Percentiles rank a stretch among this genome's conserved stretches.
These are phyloP conservation scores for Ditylenchus weischeri DNA, from an alignment of 2,888 invertebrate species.

Conservation along the genomic window DNA sequence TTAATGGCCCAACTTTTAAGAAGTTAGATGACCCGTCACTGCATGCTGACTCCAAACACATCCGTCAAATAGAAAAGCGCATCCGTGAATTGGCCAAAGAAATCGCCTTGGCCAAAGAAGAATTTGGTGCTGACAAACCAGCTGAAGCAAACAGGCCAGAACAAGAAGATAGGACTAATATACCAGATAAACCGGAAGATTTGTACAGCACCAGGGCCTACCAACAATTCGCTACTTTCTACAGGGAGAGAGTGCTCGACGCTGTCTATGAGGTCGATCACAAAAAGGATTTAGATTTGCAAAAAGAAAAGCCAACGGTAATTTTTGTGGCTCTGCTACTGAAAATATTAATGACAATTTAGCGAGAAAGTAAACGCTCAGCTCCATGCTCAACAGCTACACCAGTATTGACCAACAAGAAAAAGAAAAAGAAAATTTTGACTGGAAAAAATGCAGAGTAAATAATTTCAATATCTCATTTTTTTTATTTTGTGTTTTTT, in stretches of 20 bases:
- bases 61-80: conserved; percentile 1
- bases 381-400: no score
- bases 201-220: background rate
- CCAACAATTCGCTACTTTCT: conserved; percentile 6
- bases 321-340: no score
- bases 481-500: no score
- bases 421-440: no score
- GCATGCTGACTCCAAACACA: background rate
- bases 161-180: background rate
- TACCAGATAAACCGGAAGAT: background rate
- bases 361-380: no score
- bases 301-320: no score
- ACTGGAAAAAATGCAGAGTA: no score
- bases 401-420: no score
- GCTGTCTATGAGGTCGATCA: background rate
- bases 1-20: background rate
- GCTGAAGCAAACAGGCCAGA: background rate
- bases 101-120: background rate
- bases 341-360: no score
- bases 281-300: no score
- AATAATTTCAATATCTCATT: no score
- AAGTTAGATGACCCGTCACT: conserved; percentile 1
- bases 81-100: background rate
- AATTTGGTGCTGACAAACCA: background rate
- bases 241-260: background rate